Base-by-base conservation (phyloP, 2,888 invertebrate species). In the Pachycephus smyrnensis region DNA sequence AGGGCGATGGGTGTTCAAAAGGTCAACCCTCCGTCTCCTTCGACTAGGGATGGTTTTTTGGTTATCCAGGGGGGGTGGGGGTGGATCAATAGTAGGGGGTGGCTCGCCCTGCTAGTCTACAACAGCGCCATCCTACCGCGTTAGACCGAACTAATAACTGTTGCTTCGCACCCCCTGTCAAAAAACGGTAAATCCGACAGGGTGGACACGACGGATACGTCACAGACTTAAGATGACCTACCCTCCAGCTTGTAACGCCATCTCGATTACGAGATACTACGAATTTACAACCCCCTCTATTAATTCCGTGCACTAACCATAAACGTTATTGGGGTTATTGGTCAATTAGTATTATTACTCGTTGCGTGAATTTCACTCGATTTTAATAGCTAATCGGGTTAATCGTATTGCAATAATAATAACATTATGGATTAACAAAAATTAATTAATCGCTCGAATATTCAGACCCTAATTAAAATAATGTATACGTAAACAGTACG, bases 61-160 rank as follows among this genome's bases (percentile, higher is more conserved):
- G 81, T 74, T 76, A 79, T 76, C 80, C 80, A 73, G 81, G 83
- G 80, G 78, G 83, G 83, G 86, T 80, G 74, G 81, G 83, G 80
- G 78, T 83, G 83, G 86, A 87, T 87, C 87, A 87, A 87, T 87
- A 87, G 84, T 83, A 79, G 80, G 81, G 82, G 81, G 81, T 79
- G 78, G 82, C 81, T 81, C 78, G 81, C 82, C 74, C 84, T 4
- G 71, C 31, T 33, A 12, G 31, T 87, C 83, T 82, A 71, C 71
- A 30, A 30, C 84, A 86, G 86, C 87, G 87, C 87, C 86, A 87
- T 83, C 86, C 75, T 79, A 78, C 78, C 73, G 80, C 82, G 77
- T 80, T 68, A 80, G 69, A 78, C 76, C 77, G 86, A 80, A 87
- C 86, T 84, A 86, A 77, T 78, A 86, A 84, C 85, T 85, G 83